These are phyloP conservation scores for Ridgeia piscesae DNA, from an alignment of 1,140 invertebrate species.

Conservation along the genomic window DNA sequence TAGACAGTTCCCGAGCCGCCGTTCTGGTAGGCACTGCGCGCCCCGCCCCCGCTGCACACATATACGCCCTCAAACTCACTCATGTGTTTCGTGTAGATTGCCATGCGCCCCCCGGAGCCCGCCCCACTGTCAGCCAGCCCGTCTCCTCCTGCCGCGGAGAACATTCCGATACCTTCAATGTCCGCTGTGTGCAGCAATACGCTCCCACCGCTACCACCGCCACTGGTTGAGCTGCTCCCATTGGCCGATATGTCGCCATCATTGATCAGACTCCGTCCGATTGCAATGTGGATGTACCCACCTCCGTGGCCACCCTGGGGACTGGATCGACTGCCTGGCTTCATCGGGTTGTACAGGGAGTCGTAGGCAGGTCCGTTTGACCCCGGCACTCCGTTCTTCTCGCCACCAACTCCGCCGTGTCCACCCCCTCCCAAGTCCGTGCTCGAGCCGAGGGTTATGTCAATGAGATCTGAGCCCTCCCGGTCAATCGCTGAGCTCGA, in stretches of 20 bases:
- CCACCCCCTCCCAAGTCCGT: conserved; percentile 39
- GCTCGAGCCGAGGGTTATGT: conserved; percentile 34
- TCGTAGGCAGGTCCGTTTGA: conserved; percentile 36
- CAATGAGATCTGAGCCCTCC: conserved; percentile 34
- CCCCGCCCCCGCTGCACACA: conserved; percentile 37
- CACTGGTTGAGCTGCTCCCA: conserved; percentile 34
- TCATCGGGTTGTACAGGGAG: conserved; percentile 41
- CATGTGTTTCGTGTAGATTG: conserved; percentile 34
- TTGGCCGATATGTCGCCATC: conserved; percentile 44
- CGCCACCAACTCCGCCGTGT: conserved; percentile 43
- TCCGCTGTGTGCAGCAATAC: conserved; percentile 39
- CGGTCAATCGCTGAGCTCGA: conserved; percentile 39
- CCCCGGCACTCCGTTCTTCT: not conserved
- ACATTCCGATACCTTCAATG: conserved; percentile 43
- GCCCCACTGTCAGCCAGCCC: conserved; percentile 35
- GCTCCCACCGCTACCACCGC: conserved; percentile 46
- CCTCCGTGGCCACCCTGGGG: conserved; percentile 39
- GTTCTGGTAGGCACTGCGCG: conserved; percentile 28
- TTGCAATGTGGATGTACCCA: conserved; percentile 38
- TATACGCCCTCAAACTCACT: conserved; percentile 40
- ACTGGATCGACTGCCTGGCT: conserved; percentile 40
- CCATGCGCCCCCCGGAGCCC: conserved; percentile 43
- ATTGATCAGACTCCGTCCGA: conserved; percentile 38
- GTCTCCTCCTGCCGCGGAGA: conserved; percentile 40
- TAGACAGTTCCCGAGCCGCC: conserved; percentile 45